Evolutionary conservation across 2,888 invertebrate genomes (phyloP).

Genomic region (Anaspis maculata): DNA sequence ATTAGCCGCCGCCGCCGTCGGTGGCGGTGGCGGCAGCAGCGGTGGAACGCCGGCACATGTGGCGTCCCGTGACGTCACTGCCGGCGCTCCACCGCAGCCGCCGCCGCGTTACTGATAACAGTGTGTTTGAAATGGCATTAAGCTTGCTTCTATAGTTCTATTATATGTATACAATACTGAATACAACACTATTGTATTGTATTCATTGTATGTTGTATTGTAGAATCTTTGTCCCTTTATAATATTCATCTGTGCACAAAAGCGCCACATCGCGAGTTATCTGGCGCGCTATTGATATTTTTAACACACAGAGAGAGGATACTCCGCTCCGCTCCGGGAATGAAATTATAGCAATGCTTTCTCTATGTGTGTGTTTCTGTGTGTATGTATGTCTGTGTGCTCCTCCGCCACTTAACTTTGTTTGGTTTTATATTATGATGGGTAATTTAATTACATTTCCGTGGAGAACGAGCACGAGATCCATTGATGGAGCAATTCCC

Average conservation of each 20-base stretch:
- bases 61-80: slow-evolving; percentile 8
- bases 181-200: slow-evolving; percentile 42
- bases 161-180: slow-evolving; percentile 41
- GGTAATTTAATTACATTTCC: no score
- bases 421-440: slow-evolving; percentile 11
- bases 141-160: slow-evolving; percentile 43
- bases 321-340: slow-evolving; percentile 14
- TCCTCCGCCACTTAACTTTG: slow-evolving; percentile 13
- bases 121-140: slow-evolving; percentile 43
- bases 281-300: slow-evolving; percentile 40
- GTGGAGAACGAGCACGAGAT: no score
- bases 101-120: slow-evolving; percentile 36
- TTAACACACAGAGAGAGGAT: slow-evolving; percentile 29
- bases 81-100: slow-evolving; percentile 11
- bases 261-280: slow-evolving; percentile 42
- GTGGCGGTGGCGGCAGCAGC: no score
- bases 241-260: slow-evolving; percentile 43
- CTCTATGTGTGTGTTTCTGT: slow-evolving; percentile 4
- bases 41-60: slow-evolving; percentile 8
- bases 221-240: slow-evolving; percentile 44
- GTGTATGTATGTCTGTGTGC: no score
- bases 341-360: slow-evolving; percentile 17
- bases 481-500: no score
- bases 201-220: slow-evolving; percentile 42
- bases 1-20: no score